Evolutionary conservation across 1,140 invertebrate genomes (phyloP).

Genomic region (Venustaconcha ellipsiformis): DNA sequence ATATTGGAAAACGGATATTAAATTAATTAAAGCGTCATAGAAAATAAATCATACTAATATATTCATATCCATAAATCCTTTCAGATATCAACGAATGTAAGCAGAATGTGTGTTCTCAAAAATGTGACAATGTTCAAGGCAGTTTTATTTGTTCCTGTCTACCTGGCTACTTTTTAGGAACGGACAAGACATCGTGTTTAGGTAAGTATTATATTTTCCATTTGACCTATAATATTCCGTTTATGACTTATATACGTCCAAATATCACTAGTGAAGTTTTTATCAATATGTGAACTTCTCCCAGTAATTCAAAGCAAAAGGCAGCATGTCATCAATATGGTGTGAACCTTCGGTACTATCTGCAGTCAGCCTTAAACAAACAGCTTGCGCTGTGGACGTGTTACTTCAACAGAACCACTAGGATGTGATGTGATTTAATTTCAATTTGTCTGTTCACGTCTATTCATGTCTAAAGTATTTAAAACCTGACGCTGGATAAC

Average conservation of each 20-base stretch:
- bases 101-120: background rate
- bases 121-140: background rate
- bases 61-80: no score
- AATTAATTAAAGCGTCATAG: no score
- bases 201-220: background rate
- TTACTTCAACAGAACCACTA: background rate
- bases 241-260: background rate
- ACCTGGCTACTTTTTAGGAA: background rate
- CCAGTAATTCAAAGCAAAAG: no score
- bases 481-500: no score
- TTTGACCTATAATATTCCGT: background rate
- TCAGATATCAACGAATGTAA: conserved; percentile 8
- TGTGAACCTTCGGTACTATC: no score
- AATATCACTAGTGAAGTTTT: background rate
- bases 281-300: background rate
- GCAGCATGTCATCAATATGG: no score
- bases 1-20: no score
- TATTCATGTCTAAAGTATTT: no score
- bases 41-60: no score
- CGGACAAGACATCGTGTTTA: background rate
- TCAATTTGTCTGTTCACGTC: no score
- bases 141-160: conserved; percentile 1
- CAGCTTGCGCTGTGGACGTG: background rate
- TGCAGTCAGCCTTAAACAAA: background rate
- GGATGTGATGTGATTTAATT: background rate